Percentiles rank a stretch among this genome's conserved stretches.
Conservation (phyloP, 2,888 invertebrate genomes). For the Synanthedon andrenaeformis region DNA sequence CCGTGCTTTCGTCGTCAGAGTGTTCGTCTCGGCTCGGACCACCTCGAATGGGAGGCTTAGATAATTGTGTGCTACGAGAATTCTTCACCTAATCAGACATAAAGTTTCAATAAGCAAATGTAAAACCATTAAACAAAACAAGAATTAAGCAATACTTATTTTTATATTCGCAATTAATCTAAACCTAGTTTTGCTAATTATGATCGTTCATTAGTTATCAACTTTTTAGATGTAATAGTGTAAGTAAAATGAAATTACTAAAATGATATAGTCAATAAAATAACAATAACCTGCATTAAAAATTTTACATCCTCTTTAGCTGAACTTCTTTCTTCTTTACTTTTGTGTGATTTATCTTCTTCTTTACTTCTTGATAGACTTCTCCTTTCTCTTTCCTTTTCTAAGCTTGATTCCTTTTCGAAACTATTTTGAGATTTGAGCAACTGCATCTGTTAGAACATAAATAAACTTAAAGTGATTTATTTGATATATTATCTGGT, state of each 20-base stretch:
- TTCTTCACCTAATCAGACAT: slow-evolving; percentile 40
- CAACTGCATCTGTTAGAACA: slow-evolving; percentile 60
- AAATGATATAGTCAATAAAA: too few relatives aligned
- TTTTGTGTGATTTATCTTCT: slow-evolving; percentile 10
- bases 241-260: too few relatives aligned
- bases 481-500: slow-evolving; percentile 54
- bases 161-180: too few relatives aligned
- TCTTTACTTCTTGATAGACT: slow-evolving; percentile 11
- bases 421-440: slow-evolving; percentile 66
- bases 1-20: slow-evolving; percentile 66
- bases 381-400: slow-evolving; percentile 60
- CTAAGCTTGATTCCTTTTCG: slow-evolving; percentile 63
- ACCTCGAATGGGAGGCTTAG: slow-evolving; percentile 53
- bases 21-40: slow-evolving; percentile 52
- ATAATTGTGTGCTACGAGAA: slow-evolving; percentile 32
- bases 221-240: too few relatives aligned
- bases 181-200: too few relatives aligned
- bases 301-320: slow-evolving; percentile 62
- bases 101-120: too few relatives aligned
- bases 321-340: slow-evolving; percentile 41
- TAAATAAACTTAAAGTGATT: slow-evolving; percentile 22
- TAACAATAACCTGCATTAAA: slow-evolving; percentile 51
- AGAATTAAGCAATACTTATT: too few relatives aligned
- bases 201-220: too few relatives aligned
- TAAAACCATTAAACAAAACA: too few relatives aligned